These are phyloP conservation scores for Myotis planiceps DNA, from an alignment of 2,797 vertebrate genomes.

Conservation along the genomic window DNA sequence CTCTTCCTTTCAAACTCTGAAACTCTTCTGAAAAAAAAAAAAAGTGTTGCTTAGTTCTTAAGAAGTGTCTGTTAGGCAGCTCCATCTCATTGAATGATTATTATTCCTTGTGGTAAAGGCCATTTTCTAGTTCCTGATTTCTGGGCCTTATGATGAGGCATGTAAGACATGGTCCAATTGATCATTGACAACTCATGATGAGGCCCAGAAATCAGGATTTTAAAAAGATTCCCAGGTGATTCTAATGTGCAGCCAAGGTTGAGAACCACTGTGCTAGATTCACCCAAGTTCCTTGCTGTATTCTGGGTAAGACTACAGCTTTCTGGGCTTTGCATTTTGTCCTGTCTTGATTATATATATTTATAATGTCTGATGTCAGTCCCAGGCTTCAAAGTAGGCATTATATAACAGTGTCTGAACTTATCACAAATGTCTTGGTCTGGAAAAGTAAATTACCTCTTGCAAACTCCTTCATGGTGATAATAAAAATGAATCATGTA, in stretches of 20 bases:
- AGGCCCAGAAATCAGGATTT: too few species aligned
- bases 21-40: not conserved
- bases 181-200: too few species aligned
- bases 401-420: not conserved
- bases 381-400: not conserved
- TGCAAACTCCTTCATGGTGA: not conserved
- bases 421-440: not conserved
- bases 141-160: too few species aligned
- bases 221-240: too few species aligned
- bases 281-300: not conserved
- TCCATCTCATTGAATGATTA: not conserved
- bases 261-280: not conserved
- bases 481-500: not conserved
- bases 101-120: not conserved
- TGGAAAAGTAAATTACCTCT: not conserved
- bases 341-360: not conserved
- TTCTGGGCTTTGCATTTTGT: not conserved
- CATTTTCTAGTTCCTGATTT: not conserved
- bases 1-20: not conserved
- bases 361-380: not conserved
- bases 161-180: too few species aligned
- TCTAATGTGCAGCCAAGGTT: too few species aligned
- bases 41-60: not conserved
- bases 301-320: not conserved
- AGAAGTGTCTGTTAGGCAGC: not conserved